Percentiles rank a stretch among this genome's conserved stretches.
These are phyloP conservation scores for Bilobella aurantiaca DNA, from an alignment of 1,140 invertebrate species.

Conservation along the genomic window DNA sequence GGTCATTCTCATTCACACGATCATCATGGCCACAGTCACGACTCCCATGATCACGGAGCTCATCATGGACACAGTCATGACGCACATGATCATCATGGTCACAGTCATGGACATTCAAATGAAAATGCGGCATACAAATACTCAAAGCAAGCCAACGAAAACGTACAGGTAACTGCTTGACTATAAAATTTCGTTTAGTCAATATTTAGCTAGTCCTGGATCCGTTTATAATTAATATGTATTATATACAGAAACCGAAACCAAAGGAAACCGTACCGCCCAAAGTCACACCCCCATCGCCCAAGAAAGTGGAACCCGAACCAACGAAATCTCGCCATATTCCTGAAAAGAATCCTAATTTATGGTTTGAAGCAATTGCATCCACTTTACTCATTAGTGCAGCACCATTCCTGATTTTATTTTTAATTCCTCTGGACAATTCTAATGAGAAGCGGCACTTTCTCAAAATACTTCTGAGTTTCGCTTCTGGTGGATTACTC, in stretches of 20 bases:
- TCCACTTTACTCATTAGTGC: constrained; percentile 87
- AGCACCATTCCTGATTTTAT: constrained; percentile 85
- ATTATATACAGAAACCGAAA: constrained; percentile 7
- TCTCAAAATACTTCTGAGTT: constrained; percentile 79
- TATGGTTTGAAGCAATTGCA: constrained; percentile 71
- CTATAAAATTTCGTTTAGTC: not conserved
- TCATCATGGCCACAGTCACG: constrained; percentile 7
- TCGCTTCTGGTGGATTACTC: constrained; percentile 86
- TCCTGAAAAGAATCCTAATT: constrained; percentile 37
- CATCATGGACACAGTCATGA: constrained; percentile 34
- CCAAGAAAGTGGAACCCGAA: not conserved
- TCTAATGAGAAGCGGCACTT: constrained; percentile 68
- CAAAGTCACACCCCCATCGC: too few species aligned
- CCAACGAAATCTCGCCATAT: not conserved
- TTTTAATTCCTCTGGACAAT: constrained; percentile 85
- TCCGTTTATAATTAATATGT: not conserved
- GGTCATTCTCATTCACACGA: constrained; percentile 25
- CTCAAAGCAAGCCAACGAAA: constrained; percentile 56
- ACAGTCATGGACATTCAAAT: constrained; percentile 39
- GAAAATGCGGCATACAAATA: constrained; percentile 58
- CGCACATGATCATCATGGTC: constrained; percentile 2
- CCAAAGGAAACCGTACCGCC: too few species aligned
- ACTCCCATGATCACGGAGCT: not conserved
- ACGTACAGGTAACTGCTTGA: not conserved
- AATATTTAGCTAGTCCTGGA: too few species aligned